These are phyloP conservation scores for Sakesphorus luctuosus DNA, from an alignment of 2,113 vertebrate species.

Conservation along the genomic window DNA sequence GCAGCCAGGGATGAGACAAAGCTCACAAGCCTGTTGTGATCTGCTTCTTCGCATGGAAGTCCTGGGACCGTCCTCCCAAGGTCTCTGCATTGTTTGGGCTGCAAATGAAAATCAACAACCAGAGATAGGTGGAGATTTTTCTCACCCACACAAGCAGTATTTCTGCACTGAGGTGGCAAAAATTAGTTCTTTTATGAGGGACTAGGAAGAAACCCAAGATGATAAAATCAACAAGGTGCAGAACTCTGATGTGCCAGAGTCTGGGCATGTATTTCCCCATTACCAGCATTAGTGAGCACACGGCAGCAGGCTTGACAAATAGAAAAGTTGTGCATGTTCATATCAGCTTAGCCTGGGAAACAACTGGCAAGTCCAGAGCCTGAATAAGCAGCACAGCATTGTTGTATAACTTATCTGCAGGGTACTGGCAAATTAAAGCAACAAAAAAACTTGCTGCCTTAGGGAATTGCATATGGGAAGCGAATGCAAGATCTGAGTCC, in stretches of 20 bases:
- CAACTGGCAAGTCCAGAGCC: neutral
- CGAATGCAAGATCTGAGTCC: accelerated
- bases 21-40: neutral
- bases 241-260: neutral
- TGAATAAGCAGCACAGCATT: neutral
- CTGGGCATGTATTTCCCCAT: neutral
- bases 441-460: neutral
- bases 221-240: neutral
- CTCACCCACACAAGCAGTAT: neutral
- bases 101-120: neutral
- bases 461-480: neutral
- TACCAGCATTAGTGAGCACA: neutral
- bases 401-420: neutral
- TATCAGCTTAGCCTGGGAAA: neutral
- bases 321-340: neutral
- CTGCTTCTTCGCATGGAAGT: neutral
- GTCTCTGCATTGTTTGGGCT: neutral
- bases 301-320: neutral
- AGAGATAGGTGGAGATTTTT: neutral
- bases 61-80: neutral
- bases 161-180: neutral
- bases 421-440: neutral
- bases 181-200: neutral
- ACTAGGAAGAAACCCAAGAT: neutral
- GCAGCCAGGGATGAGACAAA: neutral